A percentile compares a stretch with the other conserved stretches of the same genome.
These are phyloP conservation scores for Oreochromis grahami DNA, from an alignment of 2,797 vertebrate species.

Conservation along the genomic window DNA sequence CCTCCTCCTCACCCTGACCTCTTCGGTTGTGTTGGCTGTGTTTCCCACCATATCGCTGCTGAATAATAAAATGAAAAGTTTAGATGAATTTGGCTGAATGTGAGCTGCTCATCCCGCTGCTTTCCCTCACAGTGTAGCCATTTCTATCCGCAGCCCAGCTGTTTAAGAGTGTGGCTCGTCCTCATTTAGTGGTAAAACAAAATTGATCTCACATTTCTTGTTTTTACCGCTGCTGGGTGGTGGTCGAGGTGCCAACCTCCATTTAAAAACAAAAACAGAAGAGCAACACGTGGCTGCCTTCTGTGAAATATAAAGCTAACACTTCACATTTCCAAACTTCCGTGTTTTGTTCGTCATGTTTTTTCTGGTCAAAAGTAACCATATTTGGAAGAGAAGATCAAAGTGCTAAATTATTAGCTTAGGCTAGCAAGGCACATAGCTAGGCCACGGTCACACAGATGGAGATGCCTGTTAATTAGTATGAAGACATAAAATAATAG, in stretches of 20 bases:
- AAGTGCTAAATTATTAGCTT: no score
- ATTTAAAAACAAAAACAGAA: no score
- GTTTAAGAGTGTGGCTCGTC: background rate
- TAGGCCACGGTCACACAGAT: no score
- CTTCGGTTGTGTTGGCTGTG: background rate
- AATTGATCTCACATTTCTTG: background rate
- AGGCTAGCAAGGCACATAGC: no score
- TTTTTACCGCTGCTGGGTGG: background rate
- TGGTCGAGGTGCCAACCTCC: background rate
- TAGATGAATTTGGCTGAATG: background rate
- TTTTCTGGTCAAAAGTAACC: no score
- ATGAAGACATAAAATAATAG: no score
- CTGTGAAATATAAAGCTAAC: no score
- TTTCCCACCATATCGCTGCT: background rate
- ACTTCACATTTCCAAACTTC: no score
- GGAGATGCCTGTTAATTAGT: no score
- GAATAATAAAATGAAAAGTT: background rate
- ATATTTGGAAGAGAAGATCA: no score
- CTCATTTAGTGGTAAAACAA: background rate
- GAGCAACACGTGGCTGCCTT: no score
- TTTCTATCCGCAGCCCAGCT: background rate
- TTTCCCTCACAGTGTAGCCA: background rate
- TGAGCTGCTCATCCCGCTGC: rapidly evolving
- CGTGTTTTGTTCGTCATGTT: no score
- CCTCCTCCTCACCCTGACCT: background rate